Conservation (phyloP, 2,113 vertebrate genomes). For the Caretta caretta region DNA sequence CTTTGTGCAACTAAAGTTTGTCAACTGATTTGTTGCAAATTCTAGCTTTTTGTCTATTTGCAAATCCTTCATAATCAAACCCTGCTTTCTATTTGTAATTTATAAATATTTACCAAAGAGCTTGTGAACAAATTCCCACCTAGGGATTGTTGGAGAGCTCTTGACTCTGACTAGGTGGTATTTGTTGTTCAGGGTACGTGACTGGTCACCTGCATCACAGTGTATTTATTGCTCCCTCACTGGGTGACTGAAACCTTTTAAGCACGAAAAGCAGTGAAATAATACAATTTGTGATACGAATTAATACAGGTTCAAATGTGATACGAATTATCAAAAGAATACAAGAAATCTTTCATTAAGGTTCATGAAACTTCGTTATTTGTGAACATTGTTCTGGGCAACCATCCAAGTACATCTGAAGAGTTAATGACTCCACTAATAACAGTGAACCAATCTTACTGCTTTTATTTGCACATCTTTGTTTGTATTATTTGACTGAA, state of each 20-base stretch:
- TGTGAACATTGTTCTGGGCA: slow-evolving; percentile 19
- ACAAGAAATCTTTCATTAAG: not conserved
- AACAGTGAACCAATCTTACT: not conserved
- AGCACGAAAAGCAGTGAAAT: slow-evolving; percentile 36
- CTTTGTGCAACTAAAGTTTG: slow-evolving; percentile 23
- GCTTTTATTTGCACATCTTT: not conserved
- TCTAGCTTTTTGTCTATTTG: not conserved
- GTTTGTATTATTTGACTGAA: not conserved
- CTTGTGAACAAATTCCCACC: slow-evolving; percentile 29
- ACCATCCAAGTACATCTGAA: not conserved
- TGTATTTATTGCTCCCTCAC: not conserved
- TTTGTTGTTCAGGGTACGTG: slow-evolving; percentile 57
- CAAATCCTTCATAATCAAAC: slow-evolving; percentile 9
- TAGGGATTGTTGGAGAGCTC: slow-evolving; percentile 14
- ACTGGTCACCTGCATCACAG: slow-evolving; percentile 29
- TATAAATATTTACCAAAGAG: slow-evolving; percentile 45
- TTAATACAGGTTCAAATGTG: not conserved
- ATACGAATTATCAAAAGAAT: not conserved
- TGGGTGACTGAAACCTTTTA: slow-evolving; percentile 37
- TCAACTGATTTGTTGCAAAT: slow-evolving; percentile 46
- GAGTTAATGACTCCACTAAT: not conserved
- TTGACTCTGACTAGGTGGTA: slow-evolving; percentile 39
- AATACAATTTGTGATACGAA: not conserved
- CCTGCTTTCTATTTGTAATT: slow-evolving; percentile 12
- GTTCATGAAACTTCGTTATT: not conserved